Percentiles rank a stretch among this genome's conserved stretches.
These are phyloP conservation scores for Halictus rubicundus DNA, from an alignment of 1,140 invertebrate species.

Conservation along the genomic window DNA sequence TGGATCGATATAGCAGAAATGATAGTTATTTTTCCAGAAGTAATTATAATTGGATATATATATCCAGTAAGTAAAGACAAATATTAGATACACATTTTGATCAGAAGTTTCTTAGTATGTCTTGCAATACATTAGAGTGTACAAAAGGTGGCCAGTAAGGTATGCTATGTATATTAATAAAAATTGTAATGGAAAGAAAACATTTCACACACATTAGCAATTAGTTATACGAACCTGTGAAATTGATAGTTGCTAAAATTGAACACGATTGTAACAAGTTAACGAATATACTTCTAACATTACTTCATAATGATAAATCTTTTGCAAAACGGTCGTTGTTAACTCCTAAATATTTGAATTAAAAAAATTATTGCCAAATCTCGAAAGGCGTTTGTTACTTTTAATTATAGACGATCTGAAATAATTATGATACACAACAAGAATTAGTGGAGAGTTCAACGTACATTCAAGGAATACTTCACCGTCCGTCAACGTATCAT, in stretches of 20 bases:
- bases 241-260: slow-evolving; percentile 3
- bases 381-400: neutral
- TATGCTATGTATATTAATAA: neutral
- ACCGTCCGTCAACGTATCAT: too few species aligned
- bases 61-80: too few species aligned
- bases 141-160: neutral
- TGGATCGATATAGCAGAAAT: too few species aligned
- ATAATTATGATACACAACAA: neutral
- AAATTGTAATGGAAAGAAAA: neutral
- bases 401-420: neutral
- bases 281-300: neutral
- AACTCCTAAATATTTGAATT: neutral
- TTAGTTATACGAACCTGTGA: neutral
- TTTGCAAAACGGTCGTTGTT: neutral
- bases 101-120: too few species aligned
- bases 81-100: too few species aligned
- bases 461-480: neutral
- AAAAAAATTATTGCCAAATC: neutral
- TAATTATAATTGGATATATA: too few species aligned
- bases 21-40: too few species aligned
- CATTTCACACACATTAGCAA: neutral
- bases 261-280: slow-evolving; percentile 7
- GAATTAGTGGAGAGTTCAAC: neutral
- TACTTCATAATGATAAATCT: neutral
- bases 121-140: too few species aligned